Conservation (phyloP, 35 echinoderm and acorn worm genomes). For the Anneissia japonica region DNA sequence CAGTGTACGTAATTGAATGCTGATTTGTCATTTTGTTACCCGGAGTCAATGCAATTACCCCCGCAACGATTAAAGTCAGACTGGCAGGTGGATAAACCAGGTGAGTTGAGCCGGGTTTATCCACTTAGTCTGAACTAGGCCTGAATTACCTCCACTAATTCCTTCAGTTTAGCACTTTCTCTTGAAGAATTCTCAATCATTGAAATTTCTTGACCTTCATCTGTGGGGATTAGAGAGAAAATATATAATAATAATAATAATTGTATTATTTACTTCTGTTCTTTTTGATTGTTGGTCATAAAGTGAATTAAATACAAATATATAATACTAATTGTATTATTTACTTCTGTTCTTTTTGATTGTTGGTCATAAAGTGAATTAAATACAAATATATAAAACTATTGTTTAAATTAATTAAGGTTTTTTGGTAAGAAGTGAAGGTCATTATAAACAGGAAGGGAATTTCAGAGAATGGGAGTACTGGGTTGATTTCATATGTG, state of each 20-base stretch:
- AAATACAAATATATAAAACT: not conserved
- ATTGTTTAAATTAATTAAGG: not conserved
- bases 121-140: not conserved
- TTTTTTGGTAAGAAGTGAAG: no score
- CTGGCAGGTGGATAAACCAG: not conserved
- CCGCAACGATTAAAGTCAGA: not conserved
- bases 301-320: no score
- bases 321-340: no score
- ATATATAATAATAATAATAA: no score
- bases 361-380: not conserved
- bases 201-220: constrained; percentile 84
- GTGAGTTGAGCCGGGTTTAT: no score
- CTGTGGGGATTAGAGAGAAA: constrained; percentile 45
- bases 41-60: not conserved
- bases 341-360: no score
- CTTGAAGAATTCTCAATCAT: constrained; percentile 79
- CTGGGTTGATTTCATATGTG: no score
- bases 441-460: no score
- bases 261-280: no score
- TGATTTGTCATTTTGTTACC: not conserved
- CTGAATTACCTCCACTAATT: constrained; percentile 51
- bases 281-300: not conserved
- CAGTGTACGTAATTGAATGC: not conserved
- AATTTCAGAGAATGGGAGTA: no score
- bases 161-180: constrained; percentile 65